A percentile compares a stretch with the other conserved stretches of the same genome.
Conservation (phyloP, 2,888 invertebrate species). For the Punctoribates punctum region DNA sequence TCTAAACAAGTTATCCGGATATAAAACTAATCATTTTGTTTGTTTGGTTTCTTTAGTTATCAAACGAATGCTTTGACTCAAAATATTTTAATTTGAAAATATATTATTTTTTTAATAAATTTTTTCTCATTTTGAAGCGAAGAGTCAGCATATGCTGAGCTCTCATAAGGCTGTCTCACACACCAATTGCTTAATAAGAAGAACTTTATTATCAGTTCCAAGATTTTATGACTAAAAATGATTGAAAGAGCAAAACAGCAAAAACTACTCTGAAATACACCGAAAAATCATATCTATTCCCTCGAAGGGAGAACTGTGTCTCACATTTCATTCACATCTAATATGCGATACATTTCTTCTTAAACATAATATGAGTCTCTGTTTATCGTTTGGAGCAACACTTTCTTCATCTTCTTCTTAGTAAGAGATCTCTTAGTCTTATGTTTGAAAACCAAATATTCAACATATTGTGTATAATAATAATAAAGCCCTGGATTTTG, state of each 20-base stretch:
- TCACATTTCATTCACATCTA: constrained; percentile 17
- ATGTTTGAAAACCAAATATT: constrained; percentile 7
- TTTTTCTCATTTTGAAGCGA: no score
- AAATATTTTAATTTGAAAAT: no score
- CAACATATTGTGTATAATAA: neutral
- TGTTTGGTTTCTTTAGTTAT: neutral
- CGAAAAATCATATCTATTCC: constrained; percentile 18
- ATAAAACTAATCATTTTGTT: no score
- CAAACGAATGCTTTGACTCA: no score
- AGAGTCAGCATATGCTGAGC: no score
- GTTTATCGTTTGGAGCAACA: constrained; percentile 15
- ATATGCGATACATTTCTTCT: neutral
- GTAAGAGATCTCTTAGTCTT: constrained; percentile 5
- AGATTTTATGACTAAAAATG: constrained; percentile 17
- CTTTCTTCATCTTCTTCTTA: no score
- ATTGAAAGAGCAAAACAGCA: constrained; percentile 31
- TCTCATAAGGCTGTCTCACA: neutral
- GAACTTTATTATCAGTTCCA: neutral
- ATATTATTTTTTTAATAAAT: no score
- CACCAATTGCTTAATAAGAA: neutral
- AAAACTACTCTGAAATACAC: constrained; percentile 15
- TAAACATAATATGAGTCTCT: constrained; percentile 6
- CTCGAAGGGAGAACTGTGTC: neutral
- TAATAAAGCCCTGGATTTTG: constrained; percentile 14
- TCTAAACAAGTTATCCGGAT: no score